These are phyloP conservation scores for Catocala nupta DNA, from an alignment of 2,888 invertebrate species.

Conservation along the genomic window DNA sequence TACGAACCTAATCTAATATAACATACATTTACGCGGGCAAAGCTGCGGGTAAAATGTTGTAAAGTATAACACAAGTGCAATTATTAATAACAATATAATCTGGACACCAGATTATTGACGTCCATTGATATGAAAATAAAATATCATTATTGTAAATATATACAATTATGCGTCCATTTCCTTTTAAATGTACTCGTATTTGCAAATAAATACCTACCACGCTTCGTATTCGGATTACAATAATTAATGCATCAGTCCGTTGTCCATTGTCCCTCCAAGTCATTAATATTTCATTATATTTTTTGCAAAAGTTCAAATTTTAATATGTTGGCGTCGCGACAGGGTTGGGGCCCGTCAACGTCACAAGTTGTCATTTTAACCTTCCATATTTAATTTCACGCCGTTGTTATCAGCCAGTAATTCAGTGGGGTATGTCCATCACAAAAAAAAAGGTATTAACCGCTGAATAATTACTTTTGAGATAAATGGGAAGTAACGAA, in stretches of 20 bases:
- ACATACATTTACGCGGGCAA: no score
- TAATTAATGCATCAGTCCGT: conserved; percentile 40
- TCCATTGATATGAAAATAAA: no score
- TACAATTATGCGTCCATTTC: no score
- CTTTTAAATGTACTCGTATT: conserved; percentile 3
- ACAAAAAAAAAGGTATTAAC: no score
- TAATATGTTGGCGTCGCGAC: conserved; percentile 12
- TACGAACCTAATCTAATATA: no score
- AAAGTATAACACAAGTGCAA: no score
- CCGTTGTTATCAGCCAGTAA: conserved; percentile 7
- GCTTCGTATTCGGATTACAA: conserved; percentile 20
- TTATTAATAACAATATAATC: no score
- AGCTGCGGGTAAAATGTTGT: no score
- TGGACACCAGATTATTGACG: no score
- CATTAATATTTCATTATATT: conserved; percentile 40
- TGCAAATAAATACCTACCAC: conserved; percentile 34
- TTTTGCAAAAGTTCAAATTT: conserved; percentile 9
- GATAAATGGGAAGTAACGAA: no score
- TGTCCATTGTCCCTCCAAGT: conserved; percentile 28
- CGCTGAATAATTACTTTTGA: no score
- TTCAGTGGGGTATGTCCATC: not conserved
- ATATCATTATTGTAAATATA: no score
- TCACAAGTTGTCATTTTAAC: conserved; percentile 11
- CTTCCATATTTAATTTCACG: conserved; percentile 8
- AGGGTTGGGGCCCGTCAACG: conserved; percentile 8